Evolutionary conservation across 1,140 invertebrate genomes (phyloP).

Genomic region (Drosophila murphyi): DNA sequence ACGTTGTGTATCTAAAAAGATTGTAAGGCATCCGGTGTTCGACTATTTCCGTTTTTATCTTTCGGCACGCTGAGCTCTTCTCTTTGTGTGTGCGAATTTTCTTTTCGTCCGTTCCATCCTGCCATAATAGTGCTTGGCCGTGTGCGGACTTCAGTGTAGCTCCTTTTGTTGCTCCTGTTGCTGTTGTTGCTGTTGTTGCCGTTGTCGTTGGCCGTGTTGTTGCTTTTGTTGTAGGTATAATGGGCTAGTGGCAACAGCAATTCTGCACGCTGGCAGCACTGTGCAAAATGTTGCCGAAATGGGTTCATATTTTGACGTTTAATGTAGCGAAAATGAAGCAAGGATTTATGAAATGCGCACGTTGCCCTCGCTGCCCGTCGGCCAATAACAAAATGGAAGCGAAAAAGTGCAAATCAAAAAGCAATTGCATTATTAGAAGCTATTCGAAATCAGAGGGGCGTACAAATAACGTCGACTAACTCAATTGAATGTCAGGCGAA

Average conservation of each 20-base stretch:
- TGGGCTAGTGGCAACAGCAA: slow-evolving; percentile 63
- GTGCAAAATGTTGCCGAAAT: slow-evolving; percentile 76
- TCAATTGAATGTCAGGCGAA: slow-evolving; percentile 36
- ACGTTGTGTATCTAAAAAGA: not conserved
- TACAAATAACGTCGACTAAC: slow-evolving; percentile 38
- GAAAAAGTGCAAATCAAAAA: slow-evolving; percentile 71
- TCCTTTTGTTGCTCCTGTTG: slow-evolving; percentile 31
- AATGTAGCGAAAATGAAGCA: slow-evolving; percentile 82
- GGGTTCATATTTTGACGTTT: slow-evolving; percentile 83
- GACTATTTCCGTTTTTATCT: slow-evolving; percentile 1
- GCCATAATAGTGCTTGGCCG: slow-evolving; percentile 68
- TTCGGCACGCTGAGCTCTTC: not conserved
- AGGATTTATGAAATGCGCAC: slow-evolving; percentile 78
- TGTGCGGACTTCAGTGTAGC: slow-evolving; percentile 34
- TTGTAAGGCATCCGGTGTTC: slow-evolving; percentile 3
- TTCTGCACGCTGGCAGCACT: slow-evolving; percentile 42
- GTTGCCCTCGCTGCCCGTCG: slow-evolving; percentile 61
- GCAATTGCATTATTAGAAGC: slow-evolving; percentile 81
- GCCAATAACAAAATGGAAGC: slow-evolving; percentile 33
- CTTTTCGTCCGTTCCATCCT: slow-evolving; percentile 75
- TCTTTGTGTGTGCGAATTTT: slow-evolving; percentile 40
- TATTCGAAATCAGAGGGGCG: slow-evolving; percentile 51
- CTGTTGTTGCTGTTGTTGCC: slow-evolving; percentile 17
- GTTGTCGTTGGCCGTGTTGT: slow-evolving; percentile 1
- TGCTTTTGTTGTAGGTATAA: slow-evolving; percentile 74